Percentiles rank a stretch among this genome's conserved stretches.
These are phyloP conservation scores for Drosophila elegans DNA, from an alignment of 1,140 invertebrate genomes.

Conservation along the genomic window DNA sequence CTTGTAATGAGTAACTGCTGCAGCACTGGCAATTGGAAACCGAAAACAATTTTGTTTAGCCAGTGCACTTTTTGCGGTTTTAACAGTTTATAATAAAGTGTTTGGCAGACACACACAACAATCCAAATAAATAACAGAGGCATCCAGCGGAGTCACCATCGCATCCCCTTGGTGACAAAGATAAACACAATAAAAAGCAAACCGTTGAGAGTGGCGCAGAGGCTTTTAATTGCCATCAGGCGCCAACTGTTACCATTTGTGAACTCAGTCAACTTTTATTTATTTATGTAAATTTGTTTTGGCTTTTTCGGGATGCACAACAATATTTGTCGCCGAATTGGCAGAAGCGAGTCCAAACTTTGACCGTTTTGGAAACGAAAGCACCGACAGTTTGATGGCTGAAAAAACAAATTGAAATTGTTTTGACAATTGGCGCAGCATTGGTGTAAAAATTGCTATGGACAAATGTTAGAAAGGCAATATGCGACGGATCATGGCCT, in stretches of 20 bases:
- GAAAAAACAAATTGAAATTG: constrained; percentile 71
- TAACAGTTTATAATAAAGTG: constrained; percentile 72
- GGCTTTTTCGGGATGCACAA: constrained; percentile 36
- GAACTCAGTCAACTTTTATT: constrained; percentile 72
- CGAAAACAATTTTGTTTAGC: constrained; percentile 45
- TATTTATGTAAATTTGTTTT: constrained; percentile 77
- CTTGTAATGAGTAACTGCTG: constrained; percentile 7
- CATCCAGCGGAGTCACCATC: constrained; percentile 14
- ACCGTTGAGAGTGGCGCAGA: constrained; percentile 40
- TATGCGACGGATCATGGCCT: constrained; percentile 20
- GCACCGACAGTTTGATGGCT: constrained; percentile 44
- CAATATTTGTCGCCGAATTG: constrained; percentile 75
- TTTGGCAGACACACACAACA: constrained; percentile 56
- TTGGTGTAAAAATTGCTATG: constrained; percentile 39
- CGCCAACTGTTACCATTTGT: constrained; percentile 69
- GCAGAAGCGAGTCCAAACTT: constrained; percentile 52
- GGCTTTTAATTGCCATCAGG: constrained; percentile 75
- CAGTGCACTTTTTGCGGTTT: constrained; percentile 65
- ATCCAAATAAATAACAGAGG: constrained; percentile 50
- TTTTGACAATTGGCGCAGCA: constrained; percentile 64
- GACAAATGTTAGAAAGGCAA: constrained; percentile 32
- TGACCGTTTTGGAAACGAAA: constrained; percentile 21
- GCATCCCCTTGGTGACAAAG: constrained; percentile 22
- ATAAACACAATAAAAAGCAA: constrained; percentile 34
- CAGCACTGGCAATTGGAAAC: constrained; percentile 5